Conservation (phyloP, 2,113 vertebrate genomes). For the Micronycteris hirsuta region DNA sequence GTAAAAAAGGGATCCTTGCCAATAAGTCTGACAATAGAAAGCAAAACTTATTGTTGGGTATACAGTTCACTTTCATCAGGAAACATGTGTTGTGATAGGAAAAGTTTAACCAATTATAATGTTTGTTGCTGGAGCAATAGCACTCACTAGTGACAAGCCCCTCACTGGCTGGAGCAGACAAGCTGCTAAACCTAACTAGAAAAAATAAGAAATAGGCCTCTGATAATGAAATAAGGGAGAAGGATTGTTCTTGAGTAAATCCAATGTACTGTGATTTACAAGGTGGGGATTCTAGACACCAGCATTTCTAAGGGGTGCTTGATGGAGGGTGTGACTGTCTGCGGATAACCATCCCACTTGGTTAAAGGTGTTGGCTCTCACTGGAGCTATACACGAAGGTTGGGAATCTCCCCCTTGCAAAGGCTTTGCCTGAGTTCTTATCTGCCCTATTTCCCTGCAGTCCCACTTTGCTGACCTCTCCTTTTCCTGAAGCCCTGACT, state of each 20-base stretch:
- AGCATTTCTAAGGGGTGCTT: neutral
- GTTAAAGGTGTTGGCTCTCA: neutral
- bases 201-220: neutral
- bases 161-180: neutral
- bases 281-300: neutral
- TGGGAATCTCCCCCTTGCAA: neutral
- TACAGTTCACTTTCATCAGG: neutral
- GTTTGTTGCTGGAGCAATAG: neutral
- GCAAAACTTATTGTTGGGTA: neutral
- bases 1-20: neutral
- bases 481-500: neutral
- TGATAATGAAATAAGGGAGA: neutral
- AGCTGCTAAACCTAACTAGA: neutral
- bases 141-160: neutral
- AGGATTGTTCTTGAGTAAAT: neutral
- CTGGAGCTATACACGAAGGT: neutral
- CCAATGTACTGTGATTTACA: neutral
- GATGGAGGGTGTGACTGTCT: neutral
- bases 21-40: neutral
- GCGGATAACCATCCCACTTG: neutral
- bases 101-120: neutral
- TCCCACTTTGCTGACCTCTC: neutral
- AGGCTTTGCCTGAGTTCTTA: neutral
- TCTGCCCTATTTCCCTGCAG: neutral
- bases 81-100: neutral